Conservation (phyloP, 2,113 vertebrate species). For the Anolis sagrei region DNA sequence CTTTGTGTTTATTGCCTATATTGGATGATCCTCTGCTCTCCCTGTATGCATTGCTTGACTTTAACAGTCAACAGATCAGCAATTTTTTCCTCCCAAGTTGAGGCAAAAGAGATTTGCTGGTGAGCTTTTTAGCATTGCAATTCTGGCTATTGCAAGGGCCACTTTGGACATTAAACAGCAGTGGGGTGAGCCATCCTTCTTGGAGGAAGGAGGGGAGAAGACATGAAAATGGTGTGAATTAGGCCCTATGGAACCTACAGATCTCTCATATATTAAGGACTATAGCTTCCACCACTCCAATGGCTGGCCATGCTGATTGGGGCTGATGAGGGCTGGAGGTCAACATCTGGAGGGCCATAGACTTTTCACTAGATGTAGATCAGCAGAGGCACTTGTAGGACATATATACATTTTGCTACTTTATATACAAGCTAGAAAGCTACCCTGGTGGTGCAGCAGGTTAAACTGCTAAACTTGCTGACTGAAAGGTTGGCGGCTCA, state of each 20-base stretch:
- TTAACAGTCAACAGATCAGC: constrained; percentile 55
- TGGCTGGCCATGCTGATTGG: background rate
- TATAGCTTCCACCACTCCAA: background rate
- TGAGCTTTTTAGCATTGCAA: constrained; percentile 43
- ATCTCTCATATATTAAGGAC: background rate
- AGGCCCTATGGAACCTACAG: too few relatives aligned
- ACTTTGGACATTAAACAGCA: background rate
- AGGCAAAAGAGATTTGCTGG: constrained; percentile 50
- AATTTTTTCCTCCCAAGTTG: constrained; percentile 37
- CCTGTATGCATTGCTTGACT: too few relatives aligned
- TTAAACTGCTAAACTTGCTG: too few relatives aligned
- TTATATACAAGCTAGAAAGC: background rate
- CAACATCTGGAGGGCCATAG: background rate
- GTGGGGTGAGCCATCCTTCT: background rate
- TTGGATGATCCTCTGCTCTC: too few relatives aligned
- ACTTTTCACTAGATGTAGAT: background rate
- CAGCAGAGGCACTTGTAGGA: background rate
- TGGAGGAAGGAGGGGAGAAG: background rate
- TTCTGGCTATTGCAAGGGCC: constrained; percentile 40
- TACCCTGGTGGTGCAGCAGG: too few relatives aligned
- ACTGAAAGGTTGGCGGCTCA: too few relatives aligned
- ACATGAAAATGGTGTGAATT: constrained; percentile 8
- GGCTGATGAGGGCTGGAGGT: background rate
- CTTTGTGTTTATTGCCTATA: too few relatives aligned
- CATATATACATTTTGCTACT: background rate